A percentile compares a stretch with the other conserved stretches of the same genome.
Conservation (phyloP, 2,113 vertebrate genomes). For the Halcyon malimbica region DNA sequence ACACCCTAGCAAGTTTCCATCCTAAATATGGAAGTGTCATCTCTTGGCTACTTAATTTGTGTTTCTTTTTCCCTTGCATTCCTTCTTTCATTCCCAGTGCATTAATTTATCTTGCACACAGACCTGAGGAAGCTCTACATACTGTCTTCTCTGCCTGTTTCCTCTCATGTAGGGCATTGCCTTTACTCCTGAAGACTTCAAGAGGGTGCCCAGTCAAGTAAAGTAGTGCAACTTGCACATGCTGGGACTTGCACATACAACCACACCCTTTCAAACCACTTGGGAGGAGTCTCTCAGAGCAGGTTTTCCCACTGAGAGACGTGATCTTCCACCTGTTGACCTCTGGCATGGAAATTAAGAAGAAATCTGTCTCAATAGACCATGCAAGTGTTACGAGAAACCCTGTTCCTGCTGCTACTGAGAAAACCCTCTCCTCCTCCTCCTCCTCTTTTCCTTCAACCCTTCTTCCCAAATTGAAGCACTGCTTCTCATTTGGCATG, state of each 20-base stretch:
- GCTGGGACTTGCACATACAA: background rate
- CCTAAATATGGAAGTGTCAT: background rate
- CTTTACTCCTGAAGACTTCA: background rate
- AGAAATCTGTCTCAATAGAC: background rate
- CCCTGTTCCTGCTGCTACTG: background rate
- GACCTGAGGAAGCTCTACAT: background rate
- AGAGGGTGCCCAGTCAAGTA: background rate
- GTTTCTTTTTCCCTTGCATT: background rate
- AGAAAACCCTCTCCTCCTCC: background rate
- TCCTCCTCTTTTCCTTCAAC: background rate
- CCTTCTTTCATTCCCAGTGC: background rate
- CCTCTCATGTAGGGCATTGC: background rate
- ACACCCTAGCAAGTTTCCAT: background rate
- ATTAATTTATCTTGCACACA: background rate
- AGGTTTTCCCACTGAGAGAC: conserved; percentile 29
- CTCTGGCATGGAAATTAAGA: conserved; percentile 22
- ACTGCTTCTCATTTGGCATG: background rate
- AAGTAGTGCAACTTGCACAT: background rate
- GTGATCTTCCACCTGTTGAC: background rate
- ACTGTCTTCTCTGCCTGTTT: background rate
- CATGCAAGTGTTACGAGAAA: background rate
- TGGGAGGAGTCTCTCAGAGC: conserved; percentile 26
- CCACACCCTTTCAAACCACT: conserved; percentile 33
- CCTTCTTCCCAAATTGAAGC: background rate
- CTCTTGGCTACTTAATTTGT: background rate